phyloP scores from a whole-genome alignment of 2,797 vertebrate species.

The Pangasius mekongensis region DNA sequence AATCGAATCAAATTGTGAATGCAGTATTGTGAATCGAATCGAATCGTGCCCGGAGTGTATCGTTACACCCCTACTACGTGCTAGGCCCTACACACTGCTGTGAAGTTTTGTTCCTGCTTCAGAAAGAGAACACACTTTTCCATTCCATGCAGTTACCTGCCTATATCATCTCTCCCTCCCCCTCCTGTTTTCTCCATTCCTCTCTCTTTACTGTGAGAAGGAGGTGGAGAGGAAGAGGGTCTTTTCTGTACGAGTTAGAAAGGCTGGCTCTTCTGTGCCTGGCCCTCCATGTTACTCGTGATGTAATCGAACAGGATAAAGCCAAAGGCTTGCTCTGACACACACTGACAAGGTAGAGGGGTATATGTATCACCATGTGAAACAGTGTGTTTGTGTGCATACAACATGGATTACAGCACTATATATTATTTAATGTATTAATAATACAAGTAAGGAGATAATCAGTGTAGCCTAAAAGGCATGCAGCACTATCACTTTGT shows the following conservation, averaged over 20 bases:
- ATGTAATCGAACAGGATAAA: constrained; percentile 88
- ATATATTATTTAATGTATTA: background rate
- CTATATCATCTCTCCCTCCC: constrained; percentile 38
- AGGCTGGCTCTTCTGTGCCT: constrained; percentile 67
- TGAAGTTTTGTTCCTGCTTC: constrained; percentile 33
- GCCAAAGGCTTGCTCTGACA: constrained; percentile 79
- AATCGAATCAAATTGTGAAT: background rate
- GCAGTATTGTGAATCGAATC: background rate
- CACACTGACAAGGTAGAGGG: constrained; percentile 65
- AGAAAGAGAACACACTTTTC: constrained; percentile 48
- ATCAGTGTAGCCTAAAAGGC: background rate
- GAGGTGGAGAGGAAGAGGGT: constrained; percentile 16
- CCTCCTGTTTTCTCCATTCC: constrained; percentile 35
- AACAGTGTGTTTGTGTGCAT: background rate
- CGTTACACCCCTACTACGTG: background rate
- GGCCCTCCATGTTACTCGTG: constrained; percentile 76
- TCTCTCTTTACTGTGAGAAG: constrained; percentile 18
- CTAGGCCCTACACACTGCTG: background rate
- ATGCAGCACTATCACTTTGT: background rate
- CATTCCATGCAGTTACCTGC: constrained; percentile 66
- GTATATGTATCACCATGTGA: constrained; percentile 28
- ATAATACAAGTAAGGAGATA: background rate
- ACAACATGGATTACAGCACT: constrained; percentile 10
- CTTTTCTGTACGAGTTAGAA: constrained; percentile 18
- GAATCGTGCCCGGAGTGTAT: background rate